A percentile compares a stretch with the other conserved stretches of the same genome.
Evolutionary conservation across 2,888 invertebrate species (phyloP).

Genomic region (Leptinotarsa haldemani): DNA sequence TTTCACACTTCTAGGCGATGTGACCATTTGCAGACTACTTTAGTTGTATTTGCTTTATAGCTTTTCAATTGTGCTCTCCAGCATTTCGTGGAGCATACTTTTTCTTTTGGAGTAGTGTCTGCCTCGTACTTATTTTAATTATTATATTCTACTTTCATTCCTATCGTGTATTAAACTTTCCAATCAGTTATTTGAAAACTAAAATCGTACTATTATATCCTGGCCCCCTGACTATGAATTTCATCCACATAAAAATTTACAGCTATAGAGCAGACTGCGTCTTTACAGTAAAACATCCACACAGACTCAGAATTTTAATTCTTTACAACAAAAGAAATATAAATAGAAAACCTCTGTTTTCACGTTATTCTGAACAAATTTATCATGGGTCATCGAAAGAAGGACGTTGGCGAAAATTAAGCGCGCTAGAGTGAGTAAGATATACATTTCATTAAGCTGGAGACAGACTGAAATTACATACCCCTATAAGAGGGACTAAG

Average conservation of each 20-base stretch:
- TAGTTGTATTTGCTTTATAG: too few relatives aligned
- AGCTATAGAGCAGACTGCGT: background rate
- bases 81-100: too few relatives aligned
- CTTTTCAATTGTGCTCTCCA: too few relatives aligned
- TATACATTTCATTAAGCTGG: slow-evolving; percentile 67
- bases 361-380: slow-evolving; percentile 57
- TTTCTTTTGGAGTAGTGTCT: too few relatives aligned
- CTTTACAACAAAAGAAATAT: slow-evolving; percentile 36
- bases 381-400: slow-evolving; percentile 60
- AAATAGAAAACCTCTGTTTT: slow-evolving; percentile 45
- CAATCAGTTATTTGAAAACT: background rate
- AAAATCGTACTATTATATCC: background rate
- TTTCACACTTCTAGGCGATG: too few relatives aligned
- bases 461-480: slow-evolving; percentile 68
- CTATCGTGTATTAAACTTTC: background rate
- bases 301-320: slow-evolving; percentile 50
- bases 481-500: slow-evolving; percentile 63
- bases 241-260: too few relatives aligned
- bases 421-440: slow-evolving; percentile 60
- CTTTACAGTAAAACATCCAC: background rate
- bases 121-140: too few relatives aligned
- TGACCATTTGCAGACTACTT: too few relatives aligned
- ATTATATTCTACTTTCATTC: too few relatives aligned
- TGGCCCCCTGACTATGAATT: slow-evolving; percentile 2
- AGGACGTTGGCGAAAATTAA: slow-evolving; percentile 55